Conservation (phyloP, 2,797 vertebrate species). For the Anabacerthia variegaticeps region DNA sequence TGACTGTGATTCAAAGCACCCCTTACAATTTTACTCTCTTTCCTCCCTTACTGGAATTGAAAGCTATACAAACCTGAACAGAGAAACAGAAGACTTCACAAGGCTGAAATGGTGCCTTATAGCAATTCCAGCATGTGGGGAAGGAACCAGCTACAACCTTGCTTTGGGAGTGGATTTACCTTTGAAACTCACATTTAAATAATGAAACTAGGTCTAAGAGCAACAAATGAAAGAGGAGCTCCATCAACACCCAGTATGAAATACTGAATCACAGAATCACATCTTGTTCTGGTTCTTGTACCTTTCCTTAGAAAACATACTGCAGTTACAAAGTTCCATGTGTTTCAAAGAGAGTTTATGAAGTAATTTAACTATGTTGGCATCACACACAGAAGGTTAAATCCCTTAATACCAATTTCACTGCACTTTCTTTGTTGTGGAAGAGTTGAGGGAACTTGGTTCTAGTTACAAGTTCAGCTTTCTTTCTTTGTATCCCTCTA, state of each 20-base stretch:
- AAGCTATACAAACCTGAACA: not conserved
- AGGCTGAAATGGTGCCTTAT: not conserved
- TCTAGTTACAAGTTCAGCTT: not conserved
- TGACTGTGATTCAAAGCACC: not conserved
- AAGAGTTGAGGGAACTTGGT: not conserved
- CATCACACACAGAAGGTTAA: not conserved
- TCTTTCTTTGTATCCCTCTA: not conserved
- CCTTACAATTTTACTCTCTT: not conserved
- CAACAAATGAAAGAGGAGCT: not conserved
- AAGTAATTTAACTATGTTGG: not conserved
- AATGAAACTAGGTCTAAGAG: not conserved
- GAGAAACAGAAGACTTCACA: not conserved
- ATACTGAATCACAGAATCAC: not conserved
- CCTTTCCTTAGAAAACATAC: not conserved
- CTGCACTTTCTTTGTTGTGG: not conserved
- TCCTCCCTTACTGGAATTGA: not conserved
- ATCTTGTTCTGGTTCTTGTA: not conserved
- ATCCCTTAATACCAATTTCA: not conserved
- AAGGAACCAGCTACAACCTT: not conserved
- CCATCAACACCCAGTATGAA: not conserved
- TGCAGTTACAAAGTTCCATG: not conserved
- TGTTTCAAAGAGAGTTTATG: not conserved
- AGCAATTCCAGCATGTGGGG: not conserved
- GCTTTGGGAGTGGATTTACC: not conserved
- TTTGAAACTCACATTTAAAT: not conserved